These are phyloP conservation scores for Gymnogyps californianus DNA, from an alignment of 2,113 vertebrate genomes.

Conservation along the genomic window DNA sequence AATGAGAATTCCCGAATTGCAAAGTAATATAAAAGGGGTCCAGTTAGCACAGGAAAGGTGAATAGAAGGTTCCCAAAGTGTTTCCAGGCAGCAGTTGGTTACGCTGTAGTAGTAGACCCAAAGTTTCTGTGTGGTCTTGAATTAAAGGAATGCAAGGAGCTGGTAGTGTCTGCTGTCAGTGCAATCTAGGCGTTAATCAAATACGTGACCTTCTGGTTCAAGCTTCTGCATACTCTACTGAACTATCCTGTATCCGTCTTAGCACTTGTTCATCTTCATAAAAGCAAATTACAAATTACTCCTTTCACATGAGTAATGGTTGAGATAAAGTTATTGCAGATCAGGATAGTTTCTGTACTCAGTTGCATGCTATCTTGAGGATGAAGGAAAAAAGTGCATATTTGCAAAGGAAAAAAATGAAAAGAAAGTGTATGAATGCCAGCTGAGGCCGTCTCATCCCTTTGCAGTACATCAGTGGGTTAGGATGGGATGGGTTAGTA, in stretches of 20 bases:
- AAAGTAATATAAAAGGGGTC: background rate
- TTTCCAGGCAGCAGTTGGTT: background rate
- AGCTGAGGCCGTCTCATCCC: background rate
- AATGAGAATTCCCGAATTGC: background rate
- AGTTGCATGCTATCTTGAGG: background rate
- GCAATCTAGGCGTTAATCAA: background rate
- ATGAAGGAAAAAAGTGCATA: background rate
- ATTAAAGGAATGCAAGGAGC: background rate
- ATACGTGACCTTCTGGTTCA: background rate
- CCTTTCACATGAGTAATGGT: fast-evolving
- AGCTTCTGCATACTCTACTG: background rate
- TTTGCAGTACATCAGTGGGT: background rate
- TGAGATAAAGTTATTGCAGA: background rate
- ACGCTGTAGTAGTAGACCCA: background rate
- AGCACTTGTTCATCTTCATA: background rate
- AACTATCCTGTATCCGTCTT: background rate
- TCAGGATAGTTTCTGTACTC: background rate
- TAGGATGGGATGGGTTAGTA: background rate
- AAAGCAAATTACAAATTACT: background rate
- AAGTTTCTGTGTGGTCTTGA: background rate
- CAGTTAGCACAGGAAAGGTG: background rate
- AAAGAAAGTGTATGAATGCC: background rate
- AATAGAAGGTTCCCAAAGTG: background rate
- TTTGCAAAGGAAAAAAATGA: background rate
- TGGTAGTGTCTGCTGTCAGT: background rate